A percentile compares a stretch with the other conserved stretches of the same genome.
Evolutionary conservation across 2,113 vertebrate species (phyloP).

Genomic region (Corythornis madagascariensis): DNA sequence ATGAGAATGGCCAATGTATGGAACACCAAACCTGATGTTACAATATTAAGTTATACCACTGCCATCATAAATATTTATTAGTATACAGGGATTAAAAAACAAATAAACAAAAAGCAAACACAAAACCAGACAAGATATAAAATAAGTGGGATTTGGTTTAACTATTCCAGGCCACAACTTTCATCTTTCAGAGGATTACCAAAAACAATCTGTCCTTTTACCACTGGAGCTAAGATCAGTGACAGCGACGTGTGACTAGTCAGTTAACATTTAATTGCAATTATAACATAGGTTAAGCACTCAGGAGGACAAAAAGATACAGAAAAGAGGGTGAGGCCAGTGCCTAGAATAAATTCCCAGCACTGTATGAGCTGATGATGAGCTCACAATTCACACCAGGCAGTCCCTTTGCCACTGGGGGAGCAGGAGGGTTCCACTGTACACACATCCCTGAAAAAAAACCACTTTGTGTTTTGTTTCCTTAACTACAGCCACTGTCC

Average conservation of each 20-base stretch:
- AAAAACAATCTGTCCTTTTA: background rate
- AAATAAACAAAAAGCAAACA: no score
- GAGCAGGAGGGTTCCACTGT: background rate
- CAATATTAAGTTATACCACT: background rate
- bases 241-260: background rate
- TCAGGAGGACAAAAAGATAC: background rate
- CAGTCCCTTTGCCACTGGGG: background rate
- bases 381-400: background rate
- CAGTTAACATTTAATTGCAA: background rate
- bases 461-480: background rate
- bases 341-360: background rate
- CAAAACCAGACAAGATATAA: background rate
- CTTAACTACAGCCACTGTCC: background rate
- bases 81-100: background rate
- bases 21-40: background rate
- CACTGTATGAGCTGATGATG: background rate
- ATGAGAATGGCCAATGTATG: background rate
- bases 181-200: background rate
- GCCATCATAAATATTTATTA: background rate
- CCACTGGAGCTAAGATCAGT: background rate
- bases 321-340: background rate
- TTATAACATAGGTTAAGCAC: background rate
- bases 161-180: background rate
- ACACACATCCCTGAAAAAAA: rapidly evolving
- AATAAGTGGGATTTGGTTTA: background rate